phyloP scores from a whole-genome alignment of 2,113 vertebrate genomes.

The Acinonyx jubatus region DNA sequence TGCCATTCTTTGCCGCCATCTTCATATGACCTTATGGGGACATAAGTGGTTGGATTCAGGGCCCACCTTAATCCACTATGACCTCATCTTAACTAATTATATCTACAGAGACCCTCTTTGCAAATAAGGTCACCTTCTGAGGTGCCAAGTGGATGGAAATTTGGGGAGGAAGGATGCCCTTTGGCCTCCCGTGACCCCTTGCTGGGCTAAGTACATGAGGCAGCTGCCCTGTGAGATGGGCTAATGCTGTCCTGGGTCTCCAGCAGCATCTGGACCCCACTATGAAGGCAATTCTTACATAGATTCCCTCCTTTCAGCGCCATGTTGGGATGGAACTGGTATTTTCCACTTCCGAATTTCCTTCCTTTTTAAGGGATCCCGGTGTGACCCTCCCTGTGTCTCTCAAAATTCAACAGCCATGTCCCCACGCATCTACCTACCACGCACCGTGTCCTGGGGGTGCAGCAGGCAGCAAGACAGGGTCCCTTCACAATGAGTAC shows the following conservation, averaged over 20 bases:
- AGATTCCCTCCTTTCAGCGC: not conserved
- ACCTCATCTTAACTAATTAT: not conserved
- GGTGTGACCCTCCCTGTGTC: too few relatives aligned
- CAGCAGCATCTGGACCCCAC: not conserved
- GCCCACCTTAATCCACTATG: not conserved
- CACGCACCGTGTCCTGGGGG: rapidly evolving
- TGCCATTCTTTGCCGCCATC: rapidly evolving
- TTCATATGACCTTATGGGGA: not conserved
- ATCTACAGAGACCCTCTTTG: not conserved
- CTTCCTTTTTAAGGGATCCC: too few relatives aligned
- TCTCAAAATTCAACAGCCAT: not conserved
- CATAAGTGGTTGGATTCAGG: not conserved
- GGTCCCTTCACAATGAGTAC: not conserved
- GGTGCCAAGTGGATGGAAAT: not conserved
- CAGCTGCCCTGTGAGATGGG: not conserved
- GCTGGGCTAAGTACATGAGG: too few relatives aligned
- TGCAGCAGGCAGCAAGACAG: not conserved
- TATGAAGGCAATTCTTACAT: not conserved
- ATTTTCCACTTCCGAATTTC: not conserved
- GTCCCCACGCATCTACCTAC: not conserved
- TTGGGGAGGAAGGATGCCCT: not conserved
- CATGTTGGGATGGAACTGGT: rapidly evolving
- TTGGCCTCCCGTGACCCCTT: not conserved
- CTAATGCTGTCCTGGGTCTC: rapidly evolving
- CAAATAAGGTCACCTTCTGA: not conserved